These are phyloP conservation scores for Ditylenchus dipsaci DNA, from an alignment of 1,140 invertebrate genomes.

Conservation along the genomic window DNA sequence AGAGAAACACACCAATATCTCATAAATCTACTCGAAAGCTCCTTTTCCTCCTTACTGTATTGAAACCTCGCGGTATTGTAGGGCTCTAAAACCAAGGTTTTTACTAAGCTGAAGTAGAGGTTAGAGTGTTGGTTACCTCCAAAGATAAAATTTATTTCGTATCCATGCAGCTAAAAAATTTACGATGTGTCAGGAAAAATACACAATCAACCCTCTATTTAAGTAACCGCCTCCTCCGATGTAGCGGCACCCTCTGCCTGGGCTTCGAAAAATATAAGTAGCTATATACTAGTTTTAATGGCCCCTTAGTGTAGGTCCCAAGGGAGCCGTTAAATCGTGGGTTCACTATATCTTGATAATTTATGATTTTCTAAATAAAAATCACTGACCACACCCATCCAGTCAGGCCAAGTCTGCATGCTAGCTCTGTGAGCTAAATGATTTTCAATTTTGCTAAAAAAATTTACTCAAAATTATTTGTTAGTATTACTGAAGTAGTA, in stretches of 20 bases:
- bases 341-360: no score
- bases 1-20: constrained; percentile 70
- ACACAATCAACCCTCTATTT: no score
- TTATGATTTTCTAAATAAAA: not conserved
- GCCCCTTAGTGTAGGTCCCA: no score
- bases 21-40: constrained; percentile 81
- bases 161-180: constrained; percentile 67
- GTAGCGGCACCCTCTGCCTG: no score
- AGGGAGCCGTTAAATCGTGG: no score
- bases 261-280: no score
- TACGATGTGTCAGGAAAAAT: no score
- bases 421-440: constrained; percentile 27
- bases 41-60: constrained; percentile 76
- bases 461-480: not conserved
- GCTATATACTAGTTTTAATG: no score
- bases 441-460: no score
- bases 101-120: no score
- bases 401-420: constrained; percentile 81
- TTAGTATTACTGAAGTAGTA: constrained; percentile 81
- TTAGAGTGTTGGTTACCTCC: no score
- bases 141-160: constrained; percentile 78
- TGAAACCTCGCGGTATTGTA: constrained; percentile 69
- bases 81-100: constrained; percentile 80
- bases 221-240: no score
- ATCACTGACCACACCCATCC: constrained; percentile 75